Percentiles rank a stretch among this genome's conserved stretches.
Conservation (phyloP, 2,888 invertebrate species). For the Agrochola macilenta region DNA sequence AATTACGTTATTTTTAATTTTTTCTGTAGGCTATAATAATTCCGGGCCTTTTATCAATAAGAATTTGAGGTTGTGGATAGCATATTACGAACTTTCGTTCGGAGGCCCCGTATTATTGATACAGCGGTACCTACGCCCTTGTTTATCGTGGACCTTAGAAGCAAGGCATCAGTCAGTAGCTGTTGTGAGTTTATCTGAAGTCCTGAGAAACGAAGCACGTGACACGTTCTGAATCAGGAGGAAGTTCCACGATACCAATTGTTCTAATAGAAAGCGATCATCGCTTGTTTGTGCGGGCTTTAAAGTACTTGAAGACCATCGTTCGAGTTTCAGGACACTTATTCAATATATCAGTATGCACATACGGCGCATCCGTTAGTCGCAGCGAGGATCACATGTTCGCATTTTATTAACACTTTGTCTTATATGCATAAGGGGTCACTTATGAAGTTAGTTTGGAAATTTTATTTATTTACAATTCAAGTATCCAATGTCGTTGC, state of each 20-base stretch:
- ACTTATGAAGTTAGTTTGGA: not conserved
- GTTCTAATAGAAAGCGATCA: conserved; percentile 6
- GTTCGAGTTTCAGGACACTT: conserved; percentile 31
- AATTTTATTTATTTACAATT: conserved; percentile 5
- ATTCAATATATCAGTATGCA: conserved; percentile 42
- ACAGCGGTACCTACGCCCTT: not conserved
- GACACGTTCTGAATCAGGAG: not conserved
- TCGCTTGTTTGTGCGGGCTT: conserved; percentile 19
- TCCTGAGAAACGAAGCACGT: not conserved
- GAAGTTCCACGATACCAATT: conserved; percentile 12
- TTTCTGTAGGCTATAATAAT: not conserved
- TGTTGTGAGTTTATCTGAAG: not conserved
- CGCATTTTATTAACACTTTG: not conserved
- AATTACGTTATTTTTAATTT: not conserved
- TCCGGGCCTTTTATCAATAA: not conserved
- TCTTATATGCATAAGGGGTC: not conserved
- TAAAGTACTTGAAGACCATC: conserved; percentile 16
- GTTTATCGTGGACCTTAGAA: not conserved
- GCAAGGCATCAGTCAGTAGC: too few relatives aligned
- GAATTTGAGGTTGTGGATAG: not conserved
- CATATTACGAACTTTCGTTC: not conserved
- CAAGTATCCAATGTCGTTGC: too few relatives aligned
- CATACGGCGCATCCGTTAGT: conserved; percentile 12
- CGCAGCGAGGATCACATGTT: not conserved
- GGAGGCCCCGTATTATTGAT: not conserved